Evolutionary conservation across 2,888 invertebrate genomes (phyloP), one percentile per base, ranked within the genome.

Genomic region (Blastobasis adustella): DNA sequence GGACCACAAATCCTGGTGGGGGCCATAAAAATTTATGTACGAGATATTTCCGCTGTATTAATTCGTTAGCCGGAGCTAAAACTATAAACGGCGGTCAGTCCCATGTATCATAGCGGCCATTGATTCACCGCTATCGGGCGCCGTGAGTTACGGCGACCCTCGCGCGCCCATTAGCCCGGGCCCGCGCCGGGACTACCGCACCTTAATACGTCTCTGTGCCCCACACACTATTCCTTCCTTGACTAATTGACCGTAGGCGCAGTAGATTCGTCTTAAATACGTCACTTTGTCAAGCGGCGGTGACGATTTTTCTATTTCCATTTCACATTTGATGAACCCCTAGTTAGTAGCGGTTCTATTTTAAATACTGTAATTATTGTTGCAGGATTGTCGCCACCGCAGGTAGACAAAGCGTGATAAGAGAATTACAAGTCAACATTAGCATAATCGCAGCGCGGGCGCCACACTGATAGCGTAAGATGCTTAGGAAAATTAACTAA

Each of bases 211-310:
- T 76, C 81, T 80, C 79, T 81, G 80, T 75, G 81, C 71, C 70
- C 67, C 64, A 63, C 66, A 58, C 63, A 57, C 84, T 79, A 87
- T 90, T 81, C 83, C 79, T 89, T 82, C 81, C 76, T 75, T 75
- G 82, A 81, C 90, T 90, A 91, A 91, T 91, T 91, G 90, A 83
- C 80, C 87, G 86, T 76, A 81, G 86, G 79, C 73, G 80, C 74
- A 72, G 70, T 69, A 68, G 66, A 71, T 74, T 71, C 61, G 56
- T 58, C 58, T 69, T 67, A 71, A 67, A 55, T 64, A 54, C 57
- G 49, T 55, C 65, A 67, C 62, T 71, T 69, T 73, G 61, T 69
- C 67, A 67, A 61, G 41, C 8, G 41, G 9, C 41, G 41, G 41
- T 8, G 23, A 10, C 23, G 7, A 5, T 10, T 45, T 45, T 23